These are phyloP conservation scores for Saccopteryx leptura DNA, from an alignment of 2,113 vertebrate genomes.

Conservation along the genomic window DNA sequence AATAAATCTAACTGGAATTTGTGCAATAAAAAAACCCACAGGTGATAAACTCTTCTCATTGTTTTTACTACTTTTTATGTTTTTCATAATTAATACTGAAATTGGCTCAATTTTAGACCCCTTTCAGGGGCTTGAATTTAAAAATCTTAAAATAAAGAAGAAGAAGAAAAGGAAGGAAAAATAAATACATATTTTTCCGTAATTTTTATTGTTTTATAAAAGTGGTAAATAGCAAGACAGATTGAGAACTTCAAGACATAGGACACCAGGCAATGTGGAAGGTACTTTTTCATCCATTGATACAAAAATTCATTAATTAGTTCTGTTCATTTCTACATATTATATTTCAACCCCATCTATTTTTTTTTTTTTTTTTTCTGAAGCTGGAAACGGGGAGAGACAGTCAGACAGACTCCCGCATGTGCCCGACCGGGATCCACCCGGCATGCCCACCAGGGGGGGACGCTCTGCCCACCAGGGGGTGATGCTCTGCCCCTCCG, in stretches of 20 bases:
- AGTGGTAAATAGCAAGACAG: background rate
- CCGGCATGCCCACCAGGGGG: too few species aligned
- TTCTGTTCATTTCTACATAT: background rate
- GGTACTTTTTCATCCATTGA: background rate
- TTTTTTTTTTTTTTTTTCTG: background rate
- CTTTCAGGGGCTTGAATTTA: background rate
- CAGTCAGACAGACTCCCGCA: too few species aligned
- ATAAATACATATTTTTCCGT: background rate
- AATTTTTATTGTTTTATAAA: conserved; percentile 35
- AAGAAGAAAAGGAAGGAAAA: background rate
- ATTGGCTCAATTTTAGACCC: background rate
- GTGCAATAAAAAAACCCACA: background rate
- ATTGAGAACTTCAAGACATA: background rate
- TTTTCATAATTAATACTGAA: background rate
- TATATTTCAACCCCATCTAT: background rate
- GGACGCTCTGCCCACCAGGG: too few species aligned
- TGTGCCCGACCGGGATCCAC: too few species aligned
- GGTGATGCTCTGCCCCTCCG: too few species aligned
- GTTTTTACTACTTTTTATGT: background rate
- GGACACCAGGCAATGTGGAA: background rate
- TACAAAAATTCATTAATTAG: background rate
- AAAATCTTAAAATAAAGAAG: background rate
- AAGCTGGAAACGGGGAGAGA: too few species aligned
- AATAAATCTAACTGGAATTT: background rate
- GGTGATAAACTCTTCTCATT: background rate